phyloP scores from a whole-genome alignment of 2,797 vertebrate species.

The Epinephelus malabaricus region DNA sequence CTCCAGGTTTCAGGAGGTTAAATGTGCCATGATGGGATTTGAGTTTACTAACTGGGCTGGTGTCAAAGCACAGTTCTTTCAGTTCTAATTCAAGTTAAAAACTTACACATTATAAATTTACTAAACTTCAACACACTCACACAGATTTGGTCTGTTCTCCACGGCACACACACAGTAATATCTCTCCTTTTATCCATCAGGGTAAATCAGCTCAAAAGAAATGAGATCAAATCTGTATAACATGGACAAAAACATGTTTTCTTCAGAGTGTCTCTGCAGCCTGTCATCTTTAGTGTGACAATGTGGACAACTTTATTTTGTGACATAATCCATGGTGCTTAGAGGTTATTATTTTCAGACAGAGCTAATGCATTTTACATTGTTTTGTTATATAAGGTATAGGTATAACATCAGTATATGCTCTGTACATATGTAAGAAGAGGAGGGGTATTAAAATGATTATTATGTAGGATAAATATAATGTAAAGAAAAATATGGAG shows the following conservation, averaged over 20 bases:
- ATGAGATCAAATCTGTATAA: not conserved
- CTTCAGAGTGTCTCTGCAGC: not conserved
- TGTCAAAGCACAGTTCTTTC: too few relatives aligned
- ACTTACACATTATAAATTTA: not conserved
- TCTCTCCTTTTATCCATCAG: not conserved
- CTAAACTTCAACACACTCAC: not conserved
- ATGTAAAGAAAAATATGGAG: not conserved
- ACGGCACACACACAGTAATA: not conserved
- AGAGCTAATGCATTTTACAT: not conserved
- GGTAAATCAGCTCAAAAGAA: not conserved
- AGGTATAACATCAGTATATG: not conserved
- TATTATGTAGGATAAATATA: not conserved
- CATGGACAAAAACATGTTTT: not conserved
- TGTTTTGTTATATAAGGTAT: not conserved
- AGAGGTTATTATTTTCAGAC: not conserved
- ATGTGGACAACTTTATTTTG: too few relatives aligned
- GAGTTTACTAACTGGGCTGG: too few relatives aligned
- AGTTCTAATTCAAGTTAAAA: too few relatives aligned
- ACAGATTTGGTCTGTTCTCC: not conserved
- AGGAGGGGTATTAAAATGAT: not conserved
- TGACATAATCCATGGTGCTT: not conserved
- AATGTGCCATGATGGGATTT: too few relatives aligned
- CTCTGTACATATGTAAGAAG: conserved; percentile 19
- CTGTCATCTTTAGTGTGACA: not conserved
- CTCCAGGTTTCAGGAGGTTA: too few relatives aligned